Evolutionary conservation across 2,888 invertebrate species (phyloP), one percentile per base, ranked within the genome.

Genomic region (Axea sp.): DNA sequence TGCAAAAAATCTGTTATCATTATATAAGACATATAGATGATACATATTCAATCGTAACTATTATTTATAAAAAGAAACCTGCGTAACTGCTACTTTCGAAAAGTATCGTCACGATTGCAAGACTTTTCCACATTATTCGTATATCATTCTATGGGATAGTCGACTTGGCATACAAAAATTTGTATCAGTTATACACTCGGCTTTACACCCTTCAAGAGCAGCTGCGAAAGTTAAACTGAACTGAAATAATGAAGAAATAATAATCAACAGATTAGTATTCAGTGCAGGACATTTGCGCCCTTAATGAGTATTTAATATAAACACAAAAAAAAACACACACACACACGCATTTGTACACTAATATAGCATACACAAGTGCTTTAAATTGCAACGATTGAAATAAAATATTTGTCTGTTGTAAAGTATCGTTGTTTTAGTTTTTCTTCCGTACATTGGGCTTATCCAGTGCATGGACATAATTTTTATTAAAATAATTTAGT

Each of bases 331-430:
- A n/a, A n/a, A 51, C 19, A 80, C 75, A 76, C 74, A 78, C 75
- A 78, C 74, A 78, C 77, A 81, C 76, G 80, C 51, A 80, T 77
- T 75, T 77, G 76, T 79, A 79, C 78, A 76, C 77, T 76, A 76
- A 59, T 59, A 68, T 62, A 68, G 68, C 64, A 64, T 73, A 68
- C 68, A 62, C 68, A 81, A 80, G 75, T 77, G 80, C 80, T 81
- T 72, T 75, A 75, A 76, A 69, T 77, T 73, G 76, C 77, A 73
- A 78, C 76, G 78, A 81, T 81, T 80, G 75, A 83, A 84, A 84
- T 84, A 84, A 84, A 84, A 80, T 84, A 83, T 83, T 81, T 84
- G 79, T 83, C 83, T 83, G 83, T 83, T 84, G 83, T 82, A 81
- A 82, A 80, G 73, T 28, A 59, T 22, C 12, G 28, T 55, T 64